Percentiles rank a stretch among this genome's conserved stretches.
phyloP scores from a whole-genome alignment of 2,888 invertebrate genomes.

The Dicyrtomina minuta region DNA sequence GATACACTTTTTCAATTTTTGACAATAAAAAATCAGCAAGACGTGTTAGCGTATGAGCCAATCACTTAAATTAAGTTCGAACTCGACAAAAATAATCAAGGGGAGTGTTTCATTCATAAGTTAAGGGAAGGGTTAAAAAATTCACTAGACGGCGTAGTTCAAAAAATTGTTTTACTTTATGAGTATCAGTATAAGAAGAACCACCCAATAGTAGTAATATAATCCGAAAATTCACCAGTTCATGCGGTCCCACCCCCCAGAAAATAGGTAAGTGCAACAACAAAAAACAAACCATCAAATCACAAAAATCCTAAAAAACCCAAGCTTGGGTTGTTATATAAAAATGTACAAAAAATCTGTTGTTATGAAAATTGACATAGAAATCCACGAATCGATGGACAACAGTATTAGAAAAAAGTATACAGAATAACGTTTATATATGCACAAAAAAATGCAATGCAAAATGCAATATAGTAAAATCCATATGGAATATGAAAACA shows the following conservation, averaged over 20 bases:
- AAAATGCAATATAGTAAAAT: neutral
- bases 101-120: no score
- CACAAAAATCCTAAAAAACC: neutral
- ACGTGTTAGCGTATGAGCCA: neutral
- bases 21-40: neutral
- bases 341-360: neutral
- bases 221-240: neutral
- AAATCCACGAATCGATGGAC: neutral
- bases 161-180: no score
- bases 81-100: no score
- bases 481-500: conserved; percentile 1
- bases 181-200: no score
- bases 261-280: neutral
- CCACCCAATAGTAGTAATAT: no score
- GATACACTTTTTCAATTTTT: no score
- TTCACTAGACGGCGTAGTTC: no score
- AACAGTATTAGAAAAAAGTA: neutral
- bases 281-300: neutral
- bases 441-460: neutral
- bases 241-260: neutral
- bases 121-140: no score
- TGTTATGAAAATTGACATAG: neutral
- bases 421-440: neutral
- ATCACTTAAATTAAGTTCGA: no score
- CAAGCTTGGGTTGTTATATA: no score